phyloP scores from a whole-genome alignment of 2,888 invertebrate genomes.

The Trichacis sp. region DNA sequence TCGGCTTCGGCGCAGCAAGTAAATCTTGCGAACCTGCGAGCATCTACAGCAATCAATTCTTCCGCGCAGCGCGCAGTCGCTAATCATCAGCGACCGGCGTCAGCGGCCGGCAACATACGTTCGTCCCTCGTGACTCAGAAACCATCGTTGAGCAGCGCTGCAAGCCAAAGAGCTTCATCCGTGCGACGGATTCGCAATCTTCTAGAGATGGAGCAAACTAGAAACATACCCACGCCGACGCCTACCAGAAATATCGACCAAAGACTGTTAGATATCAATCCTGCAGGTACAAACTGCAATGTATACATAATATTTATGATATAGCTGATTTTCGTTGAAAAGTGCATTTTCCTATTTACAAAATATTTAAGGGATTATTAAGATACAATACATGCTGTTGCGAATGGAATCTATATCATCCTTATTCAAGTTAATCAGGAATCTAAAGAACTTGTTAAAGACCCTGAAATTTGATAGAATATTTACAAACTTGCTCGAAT shows the following conservation, averaged over 20 bases:
- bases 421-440: no score
- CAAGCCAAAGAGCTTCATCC: slow-evolving; percentile 71
- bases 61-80: slow-evolving; percentile 59
- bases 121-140: slow-evolving; percentile 61
- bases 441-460: no score
- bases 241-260: slow-evolving; percentile 77
- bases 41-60: slow-evolving; percentile 66
- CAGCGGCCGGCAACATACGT: slow-evolving; percentile 62
- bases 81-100: slow-evolving; percentile 60
- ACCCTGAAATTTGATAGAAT: no score
- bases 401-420: no score
- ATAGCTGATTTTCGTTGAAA: no score
- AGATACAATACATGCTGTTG: no score
- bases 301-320: no score
- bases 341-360: no score
- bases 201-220: slow-evolving; percentile 76
- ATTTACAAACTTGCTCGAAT: no score
- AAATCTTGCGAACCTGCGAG: slow-evolving; percentile 64
- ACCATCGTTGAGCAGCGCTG: slow-evolving; percentile 49
- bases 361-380: no score
- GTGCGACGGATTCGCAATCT: slow-evolving; percentile 85
- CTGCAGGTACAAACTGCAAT: slow-evolving; percentile 82
- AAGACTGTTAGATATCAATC: slow-evolving; percentile 87
- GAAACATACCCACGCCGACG: slow-evolving; percentile 80
- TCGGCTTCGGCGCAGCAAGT: slow-evolving; percentile 77